A percentile compares a stretch with the other conserved stretches of the same genome.
Evolutionary conservation across 2,888 invertebrate genomes (phyloP).

Genomic region (Dichetophora obliterata): DNA sequence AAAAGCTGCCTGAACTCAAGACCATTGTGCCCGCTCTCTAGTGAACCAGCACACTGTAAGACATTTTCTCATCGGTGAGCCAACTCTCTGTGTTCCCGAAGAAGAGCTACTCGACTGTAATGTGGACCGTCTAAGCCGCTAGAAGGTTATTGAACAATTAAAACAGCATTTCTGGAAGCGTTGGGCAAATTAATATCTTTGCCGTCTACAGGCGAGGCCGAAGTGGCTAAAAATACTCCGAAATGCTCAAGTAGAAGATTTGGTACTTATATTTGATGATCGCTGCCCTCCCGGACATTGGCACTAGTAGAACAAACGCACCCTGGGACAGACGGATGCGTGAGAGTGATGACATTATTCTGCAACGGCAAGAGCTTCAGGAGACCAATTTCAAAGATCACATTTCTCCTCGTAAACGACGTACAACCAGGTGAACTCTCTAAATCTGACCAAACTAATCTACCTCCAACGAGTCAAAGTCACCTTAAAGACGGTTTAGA

Average conservation of each 20-base stretch:
- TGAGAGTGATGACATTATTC: slow-evolving; percentile 38
- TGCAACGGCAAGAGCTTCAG: too few relatives aligned
- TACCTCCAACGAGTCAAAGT: slow-evolving; percentile 34
- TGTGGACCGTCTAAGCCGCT: too few relatives aligned
- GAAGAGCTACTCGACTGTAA: too few relatives aligned
- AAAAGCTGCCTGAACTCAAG: too few relatives aligned
- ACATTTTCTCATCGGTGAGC: too few relatives aligned
- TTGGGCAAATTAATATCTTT: slow-evolving; percentile 40
- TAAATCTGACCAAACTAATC: slow-evolving; percentile 30
- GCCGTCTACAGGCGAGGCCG: too few relatives aligned
- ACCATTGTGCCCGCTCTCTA: too few relatives aligned
- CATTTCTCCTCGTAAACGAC: slow-evolving; percentile 34
- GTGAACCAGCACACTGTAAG: too few relatives aligned
- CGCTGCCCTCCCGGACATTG: too few relatives aligned
- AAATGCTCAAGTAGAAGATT: slow-evolving; percentile 36
- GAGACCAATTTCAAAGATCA: slow-evolving; percentile 41
- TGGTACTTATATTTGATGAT: slow-evolving; percentile 39
- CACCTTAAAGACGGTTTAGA: slow-evolving; percentile 21
- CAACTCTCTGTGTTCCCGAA: too few relatives aligned
- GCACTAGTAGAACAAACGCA: too few relatives aligned
- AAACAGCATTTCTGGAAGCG: slow-evolving; percentile 46
- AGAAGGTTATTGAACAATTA: slow-evolving; percentile 36
- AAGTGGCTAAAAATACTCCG: too few relatives aligned
- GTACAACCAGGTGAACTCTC: background rate
- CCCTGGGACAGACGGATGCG: slow-evolving; percentile 36